Percentiles rank a stretch among this genome's conserved stretches.
These are phyloP conservation scores for Diachasmimorpha longicaudata DNA, from an alignment of 1,140 invertebrate genomes.

Conservation along the genomic window DNA sequence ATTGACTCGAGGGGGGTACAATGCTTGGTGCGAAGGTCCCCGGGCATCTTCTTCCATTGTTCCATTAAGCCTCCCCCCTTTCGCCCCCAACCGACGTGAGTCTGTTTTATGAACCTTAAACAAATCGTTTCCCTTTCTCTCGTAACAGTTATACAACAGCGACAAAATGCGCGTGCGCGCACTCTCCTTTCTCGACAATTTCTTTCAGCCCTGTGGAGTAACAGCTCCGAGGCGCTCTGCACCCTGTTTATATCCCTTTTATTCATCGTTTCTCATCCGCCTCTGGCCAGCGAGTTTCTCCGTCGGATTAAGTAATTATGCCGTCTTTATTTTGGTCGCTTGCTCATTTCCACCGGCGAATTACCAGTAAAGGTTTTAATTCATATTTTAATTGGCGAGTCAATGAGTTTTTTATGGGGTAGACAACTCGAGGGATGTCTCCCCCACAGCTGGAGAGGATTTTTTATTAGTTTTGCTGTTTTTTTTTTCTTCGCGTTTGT, in stretches of 20 bases:
- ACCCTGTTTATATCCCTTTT: not conserved
- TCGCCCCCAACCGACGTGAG: constrained; percentile 19
- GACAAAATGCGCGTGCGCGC: too few species aligned
- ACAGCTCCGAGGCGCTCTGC: too few species aligned
- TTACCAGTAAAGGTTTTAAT: not conserved
- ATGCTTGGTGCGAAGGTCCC: constrained; percentile 37
- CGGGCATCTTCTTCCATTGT: constrained; percentile 34
- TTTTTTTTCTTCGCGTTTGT: not conserved
- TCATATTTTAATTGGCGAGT: constrained; percentile 12
- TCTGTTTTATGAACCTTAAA: constrained; percentile 43
- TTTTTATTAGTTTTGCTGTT: not conserved
- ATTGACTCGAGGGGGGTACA: constrained; percentile 39
- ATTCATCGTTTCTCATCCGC: not conserved
- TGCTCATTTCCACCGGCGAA: constrained; percentile 27
- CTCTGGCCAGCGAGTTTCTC: not conserved
- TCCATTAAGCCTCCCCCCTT: constrained; percentile 37
- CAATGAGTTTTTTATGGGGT: not conserved
- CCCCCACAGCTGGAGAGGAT: not conserved
- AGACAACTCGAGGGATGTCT: not conserved
- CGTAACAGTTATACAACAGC: not conserved
- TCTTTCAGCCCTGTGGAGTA: too few species aligned
- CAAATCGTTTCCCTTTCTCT: constrained; percentile 38
- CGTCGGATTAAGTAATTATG: constrained; percentile 36
- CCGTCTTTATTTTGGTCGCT: constrained; percentile 32
- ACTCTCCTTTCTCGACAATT: too few species aligned